Base-by-base conservation (phyloP, 2,797 vertebrate species). In the Odontamblyopus lacepedii region DNA sequence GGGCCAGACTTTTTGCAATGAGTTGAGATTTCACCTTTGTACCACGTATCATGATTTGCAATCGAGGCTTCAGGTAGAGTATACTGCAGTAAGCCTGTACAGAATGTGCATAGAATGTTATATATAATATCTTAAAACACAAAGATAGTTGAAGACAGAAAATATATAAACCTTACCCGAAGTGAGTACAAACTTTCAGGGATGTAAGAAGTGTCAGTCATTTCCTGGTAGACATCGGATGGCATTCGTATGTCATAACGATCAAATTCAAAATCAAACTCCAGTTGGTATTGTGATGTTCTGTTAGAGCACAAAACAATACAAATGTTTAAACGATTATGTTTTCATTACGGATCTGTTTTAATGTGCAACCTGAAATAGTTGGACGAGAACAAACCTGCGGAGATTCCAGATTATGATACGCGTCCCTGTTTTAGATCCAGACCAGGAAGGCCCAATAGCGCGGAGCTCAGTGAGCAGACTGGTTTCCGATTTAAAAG, bases 391-490 rank as follows among this genome's bases (percentile, higher is more conserved):
- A 29, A 73, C 70, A 60, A n/a, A 98, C 97, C 92, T 94, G 87
- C 95, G 94, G 30, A 98, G 93, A 75, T 96, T 98, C 97, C 97
- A 99, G 79, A 99, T 96, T 78, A 99, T 97, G 83, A 99, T 96
- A 75, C 95, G 92, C 12, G 97, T 97, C 83, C 97, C 97, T 15
- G 94, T 96, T 76, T 90, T 92, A 0, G 78, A 82, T 0, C 81
- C 81, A 26, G 73, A 80, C 2, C 30, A 69, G 6, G 71, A 38
- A 3, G 82, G 62, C 7, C 11, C 75, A 73, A 99, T 95, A 62
- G 92, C 91, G 19, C 89, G 66, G 13, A 98, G 87, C 79, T 99
- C 98, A 38, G 81, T 77, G 19, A 95, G 79, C 29, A 99, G 90
- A 0, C 96, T 95, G 12, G 79, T 75, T 81, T 94, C 83, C 0